Evolutionary conservation across 1,140 invertebrate genomes (phyloP).

Genomic region (Diorhabda elongata): DNA sequence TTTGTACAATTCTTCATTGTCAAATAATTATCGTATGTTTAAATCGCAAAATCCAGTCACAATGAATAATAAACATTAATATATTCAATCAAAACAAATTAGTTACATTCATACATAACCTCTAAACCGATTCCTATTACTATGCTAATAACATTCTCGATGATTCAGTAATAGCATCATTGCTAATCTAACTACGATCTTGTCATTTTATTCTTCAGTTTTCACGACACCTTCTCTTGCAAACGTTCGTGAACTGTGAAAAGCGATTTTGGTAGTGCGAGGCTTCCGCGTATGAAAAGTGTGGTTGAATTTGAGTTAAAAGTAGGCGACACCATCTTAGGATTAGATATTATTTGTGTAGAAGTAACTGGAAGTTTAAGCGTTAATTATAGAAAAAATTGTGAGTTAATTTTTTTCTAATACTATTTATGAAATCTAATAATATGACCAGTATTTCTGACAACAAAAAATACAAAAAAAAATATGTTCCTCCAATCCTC

Average conservation of each 20-base stretch:
- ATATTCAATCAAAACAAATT: constrained; percentile 1
- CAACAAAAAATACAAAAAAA: no score
- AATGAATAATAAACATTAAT: background rate
- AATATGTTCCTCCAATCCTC: no score
- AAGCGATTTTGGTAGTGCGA: background rate
- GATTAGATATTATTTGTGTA: no score
- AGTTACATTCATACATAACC: constrained; percentile 1
- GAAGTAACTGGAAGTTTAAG: no score
- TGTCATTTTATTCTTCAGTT: background rate
- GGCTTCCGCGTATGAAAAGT: background rate
- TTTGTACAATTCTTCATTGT: no score
- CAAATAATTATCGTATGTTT: no score
- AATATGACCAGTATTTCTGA: no score
- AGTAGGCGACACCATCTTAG: no score
- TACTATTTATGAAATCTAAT: no score
- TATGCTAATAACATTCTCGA: background rate
- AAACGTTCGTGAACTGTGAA: background rate
- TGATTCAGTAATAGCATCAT: constrained; percentile 2
- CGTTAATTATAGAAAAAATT: no score
- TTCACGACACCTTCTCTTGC: background rate
- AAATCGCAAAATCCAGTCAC: background rate
- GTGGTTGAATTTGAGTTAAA: no score
- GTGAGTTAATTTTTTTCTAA: no score
- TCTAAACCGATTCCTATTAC: constrained; percentile 2
- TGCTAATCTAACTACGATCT: background rate